Conservation (phyloP, 2,113 vertebrate species). For the Piprites chloris region DNA sequence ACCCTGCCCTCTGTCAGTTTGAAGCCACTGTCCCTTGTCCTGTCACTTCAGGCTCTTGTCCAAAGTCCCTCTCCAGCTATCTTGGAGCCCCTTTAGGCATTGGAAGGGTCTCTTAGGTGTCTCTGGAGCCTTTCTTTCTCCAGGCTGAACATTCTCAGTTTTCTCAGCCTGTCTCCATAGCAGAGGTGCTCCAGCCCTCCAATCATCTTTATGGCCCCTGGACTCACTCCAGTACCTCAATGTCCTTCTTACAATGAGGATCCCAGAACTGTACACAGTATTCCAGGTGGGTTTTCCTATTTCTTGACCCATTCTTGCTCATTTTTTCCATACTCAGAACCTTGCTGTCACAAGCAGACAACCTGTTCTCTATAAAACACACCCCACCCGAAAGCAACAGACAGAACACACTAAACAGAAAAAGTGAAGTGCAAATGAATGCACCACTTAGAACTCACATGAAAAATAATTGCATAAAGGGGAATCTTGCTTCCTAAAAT, state of each 20-base stretch:
- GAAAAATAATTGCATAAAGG: constrained; percentile 25
- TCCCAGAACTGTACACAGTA: not conserved
- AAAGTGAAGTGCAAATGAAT: not conserved
- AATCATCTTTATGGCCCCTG: not conserved
- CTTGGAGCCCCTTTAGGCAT: not conserved
- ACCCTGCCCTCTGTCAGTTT: not conserved
- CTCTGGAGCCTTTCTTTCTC: not conserved
- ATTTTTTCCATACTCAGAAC: not conserved
- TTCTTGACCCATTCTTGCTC: not conserved
- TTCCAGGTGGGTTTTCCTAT: not conserved
- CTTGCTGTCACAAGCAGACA: not conserved
- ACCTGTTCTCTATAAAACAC: not conserved
- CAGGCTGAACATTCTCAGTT: not conserved
- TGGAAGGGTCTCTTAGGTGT: not conserved
- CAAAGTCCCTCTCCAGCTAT: not conserved
- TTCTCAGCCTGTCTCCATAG: not conserved
- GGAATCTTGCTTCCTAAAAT: constrained; percentile 1
- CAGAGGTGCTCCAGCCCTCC: not conserved
- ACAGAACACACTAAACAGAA: not conserved
- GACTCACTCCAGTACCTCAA: not conserved
- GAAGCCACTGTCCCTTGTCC: not conserved
- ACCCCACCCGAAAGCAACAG: not conserved
- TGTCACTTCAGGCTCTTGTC: not conserved
- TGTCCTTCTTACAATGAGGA: not conserved
- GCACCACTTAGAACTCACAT: not conserved